Evolutionary conservation across 2,888 invertebrate genomes (phyloP).

Genomic region (Zygothrica quintamaculata): DNA sequence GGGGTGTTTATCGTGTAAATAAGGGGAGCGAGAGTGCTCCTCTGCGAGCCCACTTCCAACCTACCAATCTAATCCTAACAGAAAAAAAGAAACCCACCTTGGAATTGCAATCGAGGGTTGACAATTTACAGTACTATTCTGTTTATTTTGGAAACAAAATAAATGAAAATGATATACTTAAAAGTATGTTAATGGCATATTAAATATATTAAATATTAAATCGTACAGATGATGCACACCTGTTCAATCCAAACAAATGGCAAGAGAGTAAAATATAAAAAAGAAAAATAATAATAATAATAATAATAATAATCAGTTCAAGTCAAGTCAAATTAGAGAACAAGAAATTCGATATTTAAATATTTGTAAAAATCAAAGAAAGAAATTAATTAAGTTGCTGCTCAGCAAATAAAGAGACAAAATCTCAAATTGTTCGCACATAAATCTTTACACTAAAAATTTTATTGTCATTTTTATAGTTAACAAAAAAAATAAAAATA

Average conservation of each 20-base stretch:
- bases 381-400: slow-evolving; percentile 53
- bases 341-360: not conserved
- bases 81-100: not conserved
- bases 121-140: no score
- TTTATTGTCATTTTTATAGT: slow-evolving; percentile 80
- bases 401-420: slow-evolving; percentile 12
- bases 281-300: slow-evolving; percentile 11
- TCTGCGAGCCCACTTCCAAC: not conserved
- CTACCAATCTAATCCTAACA: not conserved
- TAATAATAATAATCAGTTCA: slow-evolving; percentile 6
- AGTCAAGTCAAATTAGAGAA: slow-evolving; percentile 8
- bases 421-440: slow-evolving; percentile 80
- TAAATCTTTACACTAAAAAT: slow-evolving; percentile 82
- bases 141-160: slow-evolving; percentile 24
- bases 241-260: slow-evolving; percentile 50
- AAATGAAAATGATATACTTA: not conserved
- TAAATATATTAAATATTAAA: slow-evolving; percentile 71
- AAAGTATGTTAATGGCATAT: slow-evolving; percentile 65
- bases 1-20: slow-evolving; percentile 81
- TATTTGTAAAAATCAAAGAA: slow-evolving; percentile 35
- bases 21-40: slow-evolving; percentile 33
- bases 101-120: slow-evolving; percentile 51
- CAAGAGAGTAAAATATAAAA: slow-evolving; percentile 6
- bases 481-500: slow-evolving; percentile 49
- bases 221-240: slow-evolving; percentile 62